Evolutionary conservation across 2,888 invertebrate genomes (phyloP).

Genomic region (Neelides folsomi): DNA sequence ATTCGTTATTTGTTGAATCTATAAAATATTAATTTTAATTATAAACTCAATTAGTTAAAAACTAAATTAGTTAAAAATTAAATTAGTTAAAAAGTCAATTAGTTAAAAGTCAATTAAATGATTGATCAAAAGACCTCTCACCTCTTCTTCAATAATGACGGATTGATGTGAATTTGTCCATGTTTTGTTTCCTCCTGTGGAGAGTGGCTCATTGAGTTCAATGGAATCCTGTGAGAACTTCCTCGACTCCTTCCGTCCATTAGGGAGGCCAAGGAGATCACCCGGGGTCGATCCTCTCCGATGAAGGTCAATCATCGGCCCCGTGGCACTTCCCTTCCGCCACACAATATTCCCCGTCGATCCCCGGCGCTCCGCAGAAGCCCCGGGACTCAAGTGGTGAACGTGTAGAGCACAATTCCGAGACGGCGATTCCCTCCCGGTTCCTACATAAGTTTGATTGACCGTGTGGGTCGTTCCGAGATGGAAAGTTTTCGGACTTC

Average conservation of each 20-base stretch:
- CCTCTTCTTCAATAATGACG: conserved; percentile 33
- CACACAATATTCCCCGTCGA: conserved; percentile 32
- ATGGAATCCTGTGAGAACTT: conserved; percentile 33
- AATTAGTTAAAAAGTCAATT: too few relatives aligned
- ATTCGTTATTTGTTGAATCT: too few relatives aligned
- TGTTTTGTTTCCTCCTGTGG: conserved; percentile 11
- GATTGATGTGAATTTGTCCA: conserved; percentile 16
- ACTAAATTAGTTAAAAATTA: too few relatives aligned
- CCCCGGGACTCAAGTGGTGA: conserved; percentile 18
- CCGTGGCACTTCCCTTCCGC: conserved; percentile 26
- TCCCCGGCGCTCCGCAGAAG: conserved; percentile 26
- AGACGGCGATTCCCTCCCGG: conserved; percentile 21
- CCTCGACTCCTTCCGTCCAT: conserved; percentile 20
- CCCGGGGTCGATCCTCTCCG: conserved; percentile 32
- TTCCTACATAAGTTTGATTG: conserved; percentile 13
- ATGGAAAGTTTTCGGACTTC: conserved; percentile 25
- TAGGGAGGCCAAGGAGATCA: conserved; percentile 26
- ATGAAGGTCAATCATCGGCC: conserved; percentile 11
- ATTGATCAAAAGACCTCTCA: conserved; percentile 12
- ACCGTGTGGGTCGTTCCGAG: conserved; percentile 26
- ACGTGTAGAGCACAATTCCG: conserved; percentile 24
- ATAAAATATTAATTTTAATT: too few relatives aligned
- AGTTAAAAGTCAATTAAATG: conserved; percentile 3
- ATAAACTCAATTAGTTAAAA: too few relatives aligned
- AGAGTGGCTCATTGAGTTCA: conserved; percentile 24